Percentiles rank a stretch among this genome's conserved stretches.
Evolutionary conservation across 92 coral and sea anemone genomes (phyloP).

Genomic region (Siderastrea siderea): DNA sequence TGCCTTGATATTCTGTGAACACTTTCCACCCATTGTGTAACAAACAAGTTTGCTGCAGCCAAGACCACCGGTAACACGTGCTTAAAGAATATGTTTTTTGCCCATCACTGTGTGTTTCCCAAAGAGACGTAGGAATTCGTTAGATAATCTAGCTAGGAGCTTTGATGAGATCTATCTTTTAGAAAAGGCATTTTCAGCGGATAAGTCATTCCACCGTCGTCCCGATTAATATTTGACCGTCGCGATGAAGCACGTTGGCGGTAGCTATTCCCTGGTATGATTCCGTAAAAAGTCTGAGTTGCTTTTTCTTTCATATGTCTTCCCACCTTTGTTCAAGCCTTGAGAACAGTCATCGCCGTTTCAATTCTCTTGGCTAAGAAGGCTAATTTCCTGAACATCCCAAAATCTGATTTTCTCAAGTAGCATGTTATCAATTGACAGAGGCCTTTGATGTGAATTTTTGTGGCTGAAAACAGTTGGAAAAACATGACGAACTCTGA

Average conservation of each 20-base stretch:
- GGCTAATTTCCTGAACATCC: neutral
- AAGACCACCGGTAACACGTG: constrained; percentile 54
- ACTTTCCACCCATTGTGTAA: constrained; percentile 12
- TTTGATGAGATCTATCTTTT: neutral
- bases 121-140: neutral
- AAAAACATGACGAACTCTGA: too few species aligned
- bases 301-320: neutral
- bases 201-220: neutral
- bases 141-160: neutral
- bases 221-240: neutral
- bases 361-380: neutral
- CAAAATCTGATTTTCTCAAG: neutral
- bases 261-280: neutral
- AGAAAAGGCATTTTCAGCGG: neutral
- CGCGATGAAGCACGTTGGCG: neutral
- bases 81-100: neutral
- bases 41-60: neutral
- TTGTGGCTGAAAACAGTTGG: too few species aligned
- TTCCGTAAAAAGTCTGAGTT: neutral
- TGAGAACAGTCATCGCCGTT: neutral
- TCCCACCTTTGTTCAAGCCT: neutral
- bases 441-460: too few species aligned
- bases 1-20: neutral
- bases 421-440: too few species aligned
- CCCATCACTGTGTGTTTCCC: neutral